Base-by-base conservation (phyloP, 2,113 vertebrate genomes). In the Syngnathus floridae region DNA sequence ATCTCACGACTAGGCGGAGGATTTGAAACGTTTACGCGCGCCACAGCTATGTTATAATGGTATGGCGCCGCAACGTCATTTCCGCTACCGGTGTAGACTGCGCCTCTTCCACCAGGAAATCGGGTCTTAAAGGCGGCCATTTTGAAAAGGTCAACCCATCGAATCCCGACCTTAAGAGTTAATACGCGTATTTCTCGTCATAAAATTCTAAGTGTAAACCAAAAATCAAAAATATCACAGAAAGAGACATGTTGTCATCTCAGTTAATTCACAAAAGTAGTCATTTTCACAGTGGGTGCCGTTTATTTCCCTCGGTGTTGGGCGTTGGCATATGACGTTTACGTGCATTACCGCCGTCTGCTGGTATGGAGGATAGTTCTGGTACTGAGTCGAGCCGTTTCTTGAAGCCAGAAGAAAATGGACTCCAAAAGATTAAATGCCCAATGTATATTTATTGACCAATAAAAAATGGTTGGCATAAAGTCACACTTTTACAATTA, bases 11-110 rank as follows among this genome's bases (percentile, higher is more conserved):
- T 10, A 8, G 48, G 4, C 3, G 2, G 4, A 6, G 0, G 3
- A 5, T 76, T 72, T 78, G 56, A 67, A 71, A 59, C 11, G 41
- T 0, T 40, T 69, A 56, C 75, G 73, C 88, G 88, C 86, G 81
- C 75, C 59, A 68, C 67, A 45, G 19, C 58, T 36, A 0, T 10
- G 0, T 58, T 87, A 80, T 90, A 86, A 77, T 74, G 43, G 49
- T 13, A 70, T 64, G 0, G 62, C 41, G 16, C 14, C 0, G 0
- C 13, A 41, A 2, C 83, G 86, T 88, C 81, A 88, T 22, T 82
- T 90, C 87, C 83, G 75, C 17, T 0, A 73, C 64, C 43, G 59
- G 3, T 7, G 16, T 64, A 7, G 17, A 5, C 10, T 12, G 13
- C 36, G 22, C n/a, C 65, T n/a, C 17, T 65, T 55, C 49, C 37